Evolutionary conservation across 2,888 invertebrate genomes (phyloP), one percentile per base, ranked within the genome.

Genomic region (Ichneumon xanthorius): DNA sequence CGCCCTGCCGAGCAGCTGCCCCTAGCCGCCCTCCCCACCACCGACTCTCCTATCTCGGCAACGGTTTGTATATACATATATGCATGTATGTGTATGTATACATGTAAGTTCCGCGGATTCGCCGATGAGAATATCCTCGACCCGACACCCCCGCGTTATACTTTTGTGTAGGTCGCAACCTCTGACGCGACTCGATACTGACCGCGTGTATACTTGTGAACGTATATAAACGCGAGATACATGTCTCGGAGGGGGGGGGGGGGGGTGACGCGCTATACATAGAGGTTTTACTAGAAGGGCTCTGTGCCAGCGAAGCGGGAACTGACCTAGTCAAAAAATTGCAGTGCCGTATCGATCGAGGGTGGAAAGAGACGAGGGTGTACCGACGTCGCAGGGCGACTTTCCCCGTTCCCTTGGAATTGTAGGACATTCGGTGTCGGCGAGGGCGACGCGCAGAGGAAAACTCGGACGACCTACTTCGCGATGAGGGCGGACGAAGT

Each of bases 311-410:
- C 87, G 84, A 82, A 45, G 75, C 61, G 76, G 85, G 84, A 88
- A 89, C 89, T 89, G 88, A 89, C 89, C 89, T 89, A 89, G 84
- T 79, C 89, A 87, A 89, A 73, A 45, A 84, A 86, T 61, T 79
- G 84, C 81, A 82, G 67, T 81, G 70, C 61, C 75, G 75, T 82
- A 85, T 85, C 85, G 85, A 85, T 85, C 82, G 65, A 14, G 26
- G 48, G 55, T 22, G 11, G 70, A 50, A 22, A n/a, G 30, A 70
- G 48, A 40, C n/a, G 19, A 45, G 58, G 26, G 58, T 58, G 26
- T 26, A 61, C 16, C 9, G 61, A 30, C 61, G 33, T 30, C 33
- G 61, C 14, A 70, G 19, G 16, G 37, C 40, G 55, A 72, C 61
- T 61, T 40, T 37, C 33, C 14, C 6, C 5, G 40, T 40, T n/a